phyloP scores from a whole-genome alignment of 2,113 vertebrate genomes.

The Cyrtonyx montezumae region DNA sequence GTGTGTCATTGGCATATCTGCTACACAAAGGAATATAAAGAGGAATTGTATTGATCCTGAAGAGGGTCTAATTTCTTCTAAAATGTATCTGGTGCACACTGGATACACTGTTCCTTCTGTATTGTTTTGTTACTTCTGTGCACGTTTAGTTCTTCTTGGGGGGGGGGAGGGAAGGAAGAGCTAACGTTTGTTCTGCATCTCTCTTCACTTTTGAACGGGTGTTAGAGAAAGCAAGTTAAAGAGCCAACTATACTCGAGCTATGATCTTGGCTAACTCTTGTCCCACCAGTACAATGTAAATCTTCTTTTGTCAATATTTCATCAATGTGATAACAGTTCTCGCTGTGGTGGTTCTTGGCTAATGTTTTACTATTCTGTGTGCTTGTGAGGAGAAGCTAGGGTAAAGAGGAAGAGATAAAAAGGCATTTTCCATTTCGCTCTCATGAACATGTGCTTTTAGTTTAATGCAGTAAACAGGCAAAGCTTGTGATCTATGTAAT shows the following conservation, averaged over 20 bases:
- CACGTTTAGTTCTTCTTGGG: not conserved
- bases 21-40: accelerated
- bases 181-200: not conserved
- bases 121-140: not conserved
- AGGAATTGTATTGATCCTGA: not conserved
- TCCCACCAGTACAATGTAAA: not conserved
- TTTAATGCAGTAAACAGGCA: not conserved
- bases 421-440: not conserved
- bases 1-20: not conserved
- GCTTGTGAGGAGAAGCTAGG: not conserved
- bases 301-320: not conserved
- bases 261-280: not conserved
- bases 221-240: not conserved
- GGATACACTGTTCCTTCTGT: not conserved
- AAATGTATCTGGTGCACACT: not conserved
- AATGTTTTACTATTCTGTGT: not conserved
- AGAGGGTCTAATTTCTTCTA: not conserved
- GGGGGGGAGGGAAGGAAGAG: not conserved
- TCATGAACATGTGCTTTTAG: not conserved
- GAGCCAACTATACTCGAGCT: not conserved
- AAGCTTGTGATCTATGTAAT: not conserved
- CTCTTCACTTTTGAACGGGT: not conserved
- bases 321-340: not conserved
- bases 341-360: not conserved
- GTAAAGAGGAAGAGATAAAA: not conserved